Percentiles rank a stretch among this genome's conserved stretches.
These are phyloP conservation scores for Urocyon cinereoargenteus DNA, from an alignment of 2,797 vertebrate species.

Conservation along the genomic window DNA sequence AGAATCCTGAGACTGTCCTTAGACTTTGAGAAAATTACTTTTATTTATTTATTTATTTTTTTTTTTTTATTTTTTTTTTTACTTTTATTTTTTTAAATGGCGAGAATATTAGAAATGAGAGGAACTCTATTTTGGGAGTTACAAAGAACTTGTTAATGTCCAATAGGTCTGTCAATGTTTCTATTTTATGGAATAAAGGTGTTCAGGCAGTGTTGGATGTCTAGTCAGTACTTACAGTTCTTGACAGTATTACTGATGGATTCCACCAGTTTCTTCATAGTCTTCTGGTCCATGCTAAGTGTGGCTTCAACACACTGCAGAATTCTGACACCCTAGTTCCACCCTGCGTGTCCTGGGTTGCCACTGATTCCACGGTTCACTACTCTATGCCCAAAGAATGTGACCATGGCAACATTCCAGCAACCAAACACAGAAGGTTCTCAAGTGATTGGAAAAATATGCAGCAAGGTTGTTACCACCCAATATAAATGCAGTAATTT, in stretches of 20 bases:
- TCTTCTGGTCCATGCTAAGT: constrained; percentile 88
- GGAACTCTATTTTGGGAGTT: neutral
- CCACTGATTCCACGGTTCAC: neutral
- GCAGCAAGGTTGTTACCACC: neutral
- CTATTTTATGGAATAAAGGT: neutral
- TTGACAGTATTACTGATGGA: constrained; percentile 88
- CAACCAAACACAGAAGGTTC: constrained; percentile 60
- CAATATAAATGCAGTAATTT: neutral
- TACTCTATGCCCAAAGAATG: neutral
- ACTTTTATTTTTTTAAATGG: constrained; percentile 36
- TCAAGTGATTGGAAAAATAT: neutral
- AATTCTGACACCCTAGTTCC: neutral
- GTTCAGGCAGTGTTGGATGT: neutral
- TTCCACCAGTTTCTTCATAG: constrained; percentile 88
- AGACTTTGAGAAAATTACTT: too few species aligned
- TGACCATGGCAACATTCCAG: constrained; percentile 47
- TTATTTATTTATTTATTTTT: constrained; percentile 56
- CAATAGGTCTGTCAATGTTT: neutral
- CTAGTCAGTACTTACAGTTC: constrained; percentile 91
- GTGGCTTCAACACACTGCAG: neutral
- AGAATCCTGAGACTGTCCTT: too few species aligned
- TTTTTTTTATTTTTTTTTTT: too few species aligned
- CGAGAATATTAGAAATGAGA: constrained; percentile 7
- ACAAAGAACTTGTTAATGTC: neutral
- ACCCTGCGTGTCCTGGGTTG: neutral